phyloP scores from a whole-genome alignment of 2,113 vertebrate genomes.

The Chaetorhynchus papuensis region DNA sequence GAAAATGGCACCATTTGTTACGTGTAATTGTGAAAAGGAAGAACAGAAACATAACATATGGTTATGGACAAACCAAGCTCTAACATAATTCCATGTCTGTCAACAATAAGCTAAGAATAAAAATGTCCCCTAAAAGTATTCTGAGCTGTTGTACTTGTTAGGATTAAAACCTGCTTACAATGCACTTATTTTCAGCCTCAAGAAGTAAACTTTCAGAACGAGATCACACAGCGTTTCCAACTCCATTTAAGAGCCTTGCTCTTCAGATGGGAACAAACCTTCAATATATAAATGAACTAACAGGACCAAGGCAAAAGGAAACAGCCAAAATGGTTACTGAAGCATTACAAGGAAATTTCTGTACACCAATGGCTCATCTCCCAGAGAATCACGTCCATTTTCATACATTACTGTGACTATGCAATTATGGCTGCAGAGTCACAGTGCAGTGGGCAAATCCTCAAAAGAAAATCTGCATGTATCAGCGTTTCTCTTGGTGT shows the following conservation, averaged over 20 bases:
- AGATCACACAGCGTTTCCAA: background rate
- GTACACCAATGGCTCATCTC: background rate
- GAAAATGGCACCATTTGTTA: background rate
- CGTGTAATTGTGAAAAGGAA: fast-evolving
- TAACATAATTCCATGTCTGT: background rate
- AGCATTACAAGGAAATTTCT: background rate
- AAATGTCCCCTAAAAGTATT: background rate
- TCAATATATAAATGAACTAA: background rate
- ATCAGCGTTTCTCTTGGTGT: background rate
- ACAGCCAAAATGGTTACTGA: background rate
- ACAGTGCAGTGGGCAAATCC: background rate
- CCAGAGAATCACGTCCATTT: background rate
- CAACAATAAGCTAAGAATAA: background rate
- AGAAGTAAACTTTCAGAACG: background rate
- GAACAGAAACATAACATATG: background rate
- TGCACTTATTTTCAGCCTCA: background rate
- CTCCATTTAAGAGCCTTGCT: background rate
- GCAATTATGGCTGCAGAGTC: background rate
- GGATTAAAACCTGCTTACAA: background rate
- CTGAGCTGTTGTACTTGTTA: background rate
- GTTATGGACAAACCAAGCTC: background rate
- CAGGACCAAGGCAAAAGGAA: background rate
- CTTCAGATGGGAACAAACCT: background rate
- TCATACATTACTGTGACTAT: background rate
- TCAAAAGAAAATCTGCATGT: background rate